Evolutionary conservation across 2,888 invertebrate species (phyloP).

Genomic region (Schizotus pectinicornis): DNA sequence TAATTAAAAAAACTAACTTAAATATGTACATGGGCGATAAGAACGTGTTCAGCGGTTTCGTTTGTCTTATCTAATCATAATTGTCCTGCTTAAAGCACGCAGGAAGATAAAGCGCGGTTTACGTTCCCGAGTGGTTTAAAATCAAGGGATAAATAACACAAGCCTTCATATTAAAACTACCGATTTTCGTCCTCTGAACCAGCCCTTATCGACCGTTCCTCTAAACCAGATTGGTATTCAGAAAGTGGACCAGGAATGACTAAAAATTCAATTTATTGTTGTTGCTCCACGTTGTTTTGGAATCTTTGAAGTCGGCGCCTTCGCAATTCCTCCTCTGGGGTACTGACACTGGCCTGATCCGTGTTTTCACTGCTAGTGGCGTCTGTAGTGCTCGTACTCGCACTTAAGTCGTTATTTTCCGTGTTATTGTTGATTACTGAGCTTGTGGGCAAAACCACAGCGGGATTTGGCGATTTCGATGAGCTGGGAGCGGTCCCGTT

Average conservation of each 20-base stretch:
- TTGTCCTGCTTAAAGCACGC: too few relatives aligned
- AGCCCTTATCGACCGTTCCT: slow-evolving; percentile 7
- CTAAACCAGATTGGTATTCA: slow-evolving; percentile 8
- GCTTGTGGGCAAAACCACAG: slow-evolving; percentile 15
- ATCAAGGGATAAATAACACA: slow-evolving; percentile 15
- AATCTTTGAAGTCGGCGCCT: slow-evolving; percentile 81
- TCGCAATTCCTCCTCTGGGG: slow-evolving; percentile 71
- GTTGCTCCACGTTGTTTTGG: slow-evolving; percentile 40
- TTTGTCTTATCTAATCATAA: slow-evolving; percentile 6
- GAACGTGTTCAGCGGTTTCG: slow-evolving; percentile 10
- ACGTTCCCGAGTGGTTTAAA: too few relatives aligned
- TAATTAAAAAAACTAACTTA: slow-evolving; percentile 11
- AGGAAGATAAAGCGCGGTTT: too few relatives aligned
- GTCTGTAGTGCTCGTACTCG: slow-evolving; percentile 1
- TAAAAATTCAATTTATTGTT: slow-evolving; percentile 4
- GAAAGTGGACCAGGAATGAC: neutral
- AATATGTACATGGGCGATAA: slow-evolving; percentile 13
- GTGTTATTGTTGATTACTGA: slow-evolving; percentile 25
- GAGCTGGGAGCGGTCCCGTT: slow-evolving; percentile 5
- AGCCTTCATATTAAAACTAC: slow-evolving; percentile 23
- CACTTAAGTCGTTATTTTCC: slow-evolving; percentile 22
- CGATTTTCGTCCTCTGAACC: slow-evolving; percentile 9
- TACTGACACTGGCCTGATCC: slow-evolving; percentile 11
- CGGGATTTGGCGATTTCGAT: slow-evolving; percentile 15
- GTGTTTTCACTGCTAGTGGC: slow-evolving; percentile 15